Evolutionary conservation across 2,888 invertebrate genomes (phyloP).

Genomic region (Gryllus longicercus): DNA sequence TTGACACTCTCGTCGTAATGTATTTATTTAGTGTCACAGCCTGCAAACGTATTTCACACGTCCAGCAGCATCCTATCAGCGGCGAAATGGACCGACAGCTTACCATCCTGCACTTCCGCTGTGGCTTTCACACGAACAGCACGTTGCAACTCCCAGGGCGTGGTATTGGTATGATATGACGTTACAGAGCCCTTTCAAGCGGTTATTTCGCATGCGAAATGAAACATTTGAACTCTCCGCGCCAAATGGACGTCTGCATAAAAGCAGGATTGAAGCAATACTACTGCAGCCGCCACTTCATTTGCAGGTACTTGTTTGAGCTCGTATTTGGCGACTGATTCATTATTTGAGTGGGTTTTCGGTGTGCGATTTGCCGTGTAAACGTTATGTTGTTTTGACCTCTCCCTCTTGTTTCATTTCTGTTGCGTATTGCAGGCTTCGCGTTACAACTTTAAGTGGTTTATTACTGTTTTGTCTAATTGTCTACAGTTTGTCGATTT

Average conservation of each 20-base stretch:
- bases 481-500: no score
- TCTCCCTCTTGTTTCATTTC: no score
- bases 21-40: not conserved
- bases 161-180: conserved; percentile 5
- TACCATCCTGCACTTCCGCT: not conserved
- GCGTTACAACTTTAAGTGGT: no score
- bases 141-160: not conserved
- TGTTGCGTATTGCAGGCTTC: no score
- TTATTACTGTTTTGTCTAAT: no score
- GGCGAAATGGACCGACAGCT: not conserved
- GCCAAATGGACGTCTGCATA: not conserved
- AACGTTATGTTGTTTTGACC: no score
- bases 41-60: conserved; percentile 4
- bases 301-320: not conserved
- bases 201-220: not conserved
- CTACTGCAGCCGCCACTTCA: not conserved
- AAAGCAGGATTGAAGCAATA: not conserved
- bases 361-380: no score
- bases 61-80: not conserved
- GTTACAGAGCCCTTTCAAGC: not conserved
- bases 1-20: not conserved
- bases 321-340: not conserved
- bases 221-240: not conserved
- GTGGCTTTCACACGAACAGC: no score
- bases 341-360: not conserved